Evolutionary conservation across 2,888 invertebrate species (phyloP), one percentile per base, ranked within the genome.

Genomic region (Drosophila ezoana): DNA sequence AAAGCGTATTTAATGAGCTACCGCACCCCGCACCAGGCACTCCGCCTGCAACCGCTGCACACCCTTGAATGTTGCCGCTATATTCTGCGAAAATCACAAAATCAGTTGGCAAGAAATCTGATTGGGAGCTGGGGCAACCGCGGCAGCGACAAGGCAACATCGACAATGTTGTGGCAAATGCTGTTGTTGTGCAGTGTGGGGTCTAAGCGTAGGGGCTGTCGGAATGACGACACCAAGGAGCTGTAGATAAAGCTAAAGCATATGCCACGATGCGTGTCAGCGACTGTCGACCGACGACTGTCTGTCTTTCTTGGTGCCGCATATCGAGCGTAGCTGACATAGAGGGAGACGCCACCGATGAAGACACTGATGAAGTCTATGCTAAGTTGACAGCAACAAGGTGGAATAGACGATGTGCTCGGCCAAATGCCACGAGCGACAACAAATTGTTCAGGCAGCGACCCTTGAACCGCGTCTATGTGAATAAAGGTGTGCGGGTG

Each of bases 51-150:
- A 23, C 37, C 53, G 32, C 18, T 11, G 16, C 13, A 6, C 33
- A 40, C 53, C 35, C 23, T 11, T 48, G 56, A 65, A 58, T 60
- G 51, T 59, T 51, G 66, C 35, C 76, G 62, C 72, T 67, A 56
- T 57, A 65, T 84, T 71, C 87, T 78, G 76, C 53, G 80, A 85
- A 85, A 87, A 82, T 83, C 86, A 83, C 61, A 73, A 87, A 85
- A 83, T 83, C 83, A 85, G 87, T 83, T 87, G 82, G 86, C 83
- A 82, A 83, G 87, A 85, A 71, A 83, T 87, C 86, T 82, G 75
- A 57, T 59, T 59, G 49, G 28, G 61, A 48, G 33, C 18, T 8
- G 35, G 41, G 23, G 37, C 57, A 77, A 86, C 80, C 86, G 60
- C 74, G 74, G 52, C 64, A 77, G 73, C 86, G 67, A 72, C 81